Conservation (phyloP, 1,140 invertebrate genomes). For the Pomacea maculata region DNA sequence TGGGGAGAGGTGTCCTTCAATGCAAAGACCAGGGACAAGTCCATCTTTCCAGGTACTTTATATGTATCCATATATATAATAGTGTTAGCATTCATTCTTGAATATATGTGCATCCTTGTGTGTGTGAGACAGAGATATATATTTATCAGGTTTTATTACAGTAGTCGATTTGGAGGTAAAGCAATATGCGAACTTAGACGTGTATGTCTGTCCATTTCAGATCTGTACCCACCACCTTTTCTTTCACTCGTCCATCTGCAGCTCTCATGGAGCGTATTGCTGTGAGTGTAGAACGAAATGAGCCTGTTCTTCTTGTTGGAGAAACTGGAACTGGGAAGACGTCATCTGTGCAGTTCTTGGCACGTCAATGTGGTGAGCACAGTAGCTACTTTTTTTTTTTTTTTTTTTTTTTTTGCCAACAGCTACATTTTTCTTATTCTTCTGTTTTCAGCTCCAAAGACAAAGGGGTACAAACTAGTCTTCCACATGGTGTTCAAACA, state of each 20-base stretch:
- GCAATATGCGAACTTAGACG: neutral
- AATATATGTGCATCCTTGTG: too few species aligned
- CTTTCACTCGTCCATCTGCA: constrained; percentile 71
- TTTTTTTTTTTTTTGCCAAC: too few species aligned
- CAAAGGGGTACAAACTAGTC: too few species aligned
- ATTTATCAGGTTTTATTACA: neutral
- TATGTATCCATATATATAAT: neutral
- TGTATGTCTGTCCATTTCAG: neutral
- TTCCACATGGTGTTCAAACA: too few species aligned
- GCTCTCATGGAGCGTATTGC: constrained; percentile 88
- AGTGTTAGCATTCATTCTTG: too few species aligned
- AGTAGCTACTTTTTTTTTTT: too few species aligned
- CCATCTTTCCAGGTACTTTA: constrained; percentile 14
- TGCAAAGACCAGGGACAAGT: constrained; percentile 24
- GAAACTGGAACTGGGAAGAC: constrained; percentile 99
- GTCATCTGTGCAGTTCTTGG: constrained; percentile 92
- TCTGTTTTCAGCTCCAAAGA: too few species aligned
- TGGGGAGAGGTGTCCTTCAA: constrained; percentile 71
- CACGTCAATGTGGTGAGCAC: constrained; percentile 70
- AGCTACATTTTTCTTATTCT: too few species aligned
- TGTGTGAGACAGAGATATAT: too few species aligned
- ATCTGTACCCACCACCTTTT: constrained; percentile 50
- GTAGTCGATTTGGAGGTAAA: neutral
- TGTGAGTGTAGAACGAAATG: constrained; percentile 81
- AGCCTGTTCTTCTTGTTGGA: constrained; percentile 94